Percentiles rank a stretch among this genome's conserved stretches.
phyloP scores from a whole-genome alignment of 1,140 invertebrate species.

The Drosophila pectinifera region DNA sequence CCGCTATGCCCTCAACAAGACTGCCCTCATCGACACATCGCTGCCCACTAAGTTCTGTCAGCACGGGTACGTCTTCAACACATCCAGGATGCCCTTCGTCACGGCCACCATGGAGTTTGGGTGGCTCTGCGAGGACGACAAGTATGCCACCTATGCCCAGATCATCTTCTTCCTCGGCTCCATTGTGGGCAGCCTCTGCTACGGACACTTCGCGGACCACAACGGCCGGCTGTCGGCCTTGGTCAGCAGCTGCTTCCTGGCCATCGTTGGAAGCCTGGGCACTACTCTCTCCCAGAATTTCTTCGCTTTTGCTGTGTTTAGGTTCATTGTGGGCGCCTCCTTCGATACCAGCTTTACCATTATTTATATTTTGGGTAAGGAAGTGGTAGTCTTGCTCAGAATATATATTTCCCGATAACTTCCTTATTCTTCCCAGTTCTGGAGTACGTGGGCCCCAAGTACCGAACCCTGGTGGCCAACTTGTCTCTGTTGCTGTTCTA shows the following conservation, averaged over 20 bases:
- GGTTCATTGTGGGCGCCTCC: slow-evolving; percentile 92
- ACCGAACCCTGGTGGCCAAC: slow-evolving; percentile 93
- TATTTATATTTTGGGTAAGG: slow-evolving; percentile 94
- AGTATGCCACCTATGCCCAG: slow-evolving; percentile 89
- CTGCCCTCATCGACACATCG: slow-evolving; percentile 85
- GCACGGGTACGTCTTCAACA: slow-evolving; percentile 90
- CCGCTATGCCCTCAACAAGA: slow-evolving; percentile 83
- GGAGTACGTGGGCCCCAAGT: slow-evolving; percentile 94
- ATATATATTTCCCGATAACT: not conserved
- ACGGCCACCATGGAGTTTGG: slow-evolving; percentile 91
- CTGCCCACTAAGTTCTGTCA: slow-evolving; percentile 87
- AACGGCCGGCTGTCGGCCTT: slow-evolving; percentile 92
- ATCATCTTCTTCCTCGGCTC: slow-evolving; percentile 93
- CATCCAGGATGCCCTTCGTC: slow-evolving; percentile 88
- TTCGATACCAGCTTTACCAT: slow-evolving; percentile 96
- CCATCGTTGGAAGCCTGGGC: slow-evolving; percentile 89
- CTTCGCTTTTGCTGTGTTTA: slow-evolving; percentile 89
- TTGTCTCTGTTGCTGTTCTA: slow-evolving; percentile 95
- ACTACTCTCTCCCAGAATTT: slow-evolving; percentile 89
- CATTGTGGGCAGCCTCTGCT: slow-evolving; percentile 91
- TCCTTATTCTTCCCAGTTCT: slow-evolving; percentile 87
- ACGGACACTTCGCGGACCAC: slow-evolving; percentile 93
- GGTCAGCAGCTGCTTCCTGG: slow-evolving; percentile 91
- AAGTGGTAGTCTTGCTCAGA: not conserved
- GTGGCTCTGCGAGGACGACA: slow-evolving; percentile 93